Conservation (phyloP, 2,113 vertebrate species). For the Entomyzon cyanotis region DNA sequence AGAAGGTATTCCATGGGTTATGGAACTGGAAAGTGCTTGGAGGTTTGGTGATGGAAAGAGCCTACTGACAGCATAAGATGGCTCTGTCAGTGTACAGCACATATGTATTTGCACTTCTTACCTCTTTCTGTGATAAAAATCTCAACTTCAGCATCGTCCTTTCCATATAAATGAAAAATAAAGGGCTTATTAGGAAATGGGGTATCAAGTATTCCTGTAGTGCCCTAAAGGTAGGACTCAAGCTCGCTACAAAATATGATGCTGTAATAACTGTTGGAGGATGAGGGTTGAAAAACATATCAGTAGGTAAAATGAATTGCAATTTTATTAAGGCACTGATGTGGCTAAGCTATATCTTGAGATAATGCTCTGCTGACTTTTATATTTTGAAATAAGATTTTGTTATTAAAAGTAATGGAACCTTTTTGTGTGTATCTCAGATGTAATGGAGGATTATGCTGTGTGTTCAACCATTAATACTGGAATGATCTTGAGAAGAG, state of each 20-base stretch:
- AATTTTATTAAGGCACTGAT: background rate
- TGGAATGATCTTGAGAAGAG: background rate
- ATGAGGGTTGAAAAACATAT: background rate
- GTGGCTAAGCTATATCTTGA: background rate
- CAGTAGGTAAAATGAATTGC: background rate
- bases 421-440: background rate
- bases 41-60: background rate
- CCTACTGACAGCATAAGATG: background rate
- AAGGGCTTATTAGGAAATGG: background rate
- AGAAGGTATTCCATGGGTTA: background rate
- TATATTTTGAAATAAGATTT: conserved; percentile 4
- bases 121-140: background rate
- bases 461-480: background rate
- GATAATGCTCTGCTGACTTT: conserved; percentile 11
- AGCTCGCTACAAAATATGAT: background rate
- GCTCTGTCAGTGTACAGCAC: background rate
- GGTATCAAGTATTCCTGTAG: background rate
- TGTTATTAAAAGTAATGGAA: background rate
- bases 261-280: background rate
- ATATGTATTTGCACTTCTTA: background rate
- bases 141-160: background rate
- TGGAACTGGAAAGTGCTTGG: background rate
- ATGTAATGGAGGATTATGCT: background rate
- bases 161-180: background rate
- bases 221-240: background rate